phyloP scores from a whole-genome alignment of 2,888 invertebrate genomes.

The Amiota communis region DNA sequence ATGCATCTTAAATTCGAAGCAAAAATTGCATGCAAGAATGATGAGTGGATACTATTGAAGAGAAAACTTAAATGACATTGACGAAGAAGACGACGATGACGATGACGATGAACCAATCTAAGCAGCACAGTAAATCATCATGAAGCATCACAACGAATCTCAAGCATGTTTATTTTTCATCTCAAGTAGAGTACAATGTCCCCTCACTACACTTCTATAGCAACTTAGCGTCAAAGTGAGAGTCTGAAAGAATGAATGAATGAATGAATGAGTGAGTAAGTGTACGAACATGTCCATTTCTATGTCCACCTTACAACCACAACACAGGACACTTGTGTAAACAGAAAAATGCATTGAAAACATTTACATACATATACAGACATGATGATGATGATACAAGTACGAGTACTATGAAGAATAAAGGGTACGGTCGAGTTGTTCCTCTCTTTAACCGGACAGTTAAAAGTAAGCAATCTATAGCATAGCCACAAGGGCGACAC shows the following conservation, averaged over 20 bases:
- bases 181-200: slow-evolving; percentile 37
- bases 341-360: slow-evolving; percentile 54
- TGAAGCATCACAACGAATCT: slow-evolving; percentile 38
- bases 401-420: slow-evolving; percentile 11
- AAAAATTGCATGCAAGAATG: slow-evolving; percentile 56
- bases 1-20: slow-evolving; percentile 51
- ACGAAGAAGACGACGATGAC: neutral
- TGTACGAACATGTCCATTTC: neutral
- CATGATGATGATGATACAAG: slow-evolving; percentile 22
- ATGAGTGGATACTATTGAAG: slow-evolving; percentile 53
- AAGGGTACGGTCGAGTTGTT: slow-evolving; percentile 11
- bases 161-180: slow-evolving; percentile 60
- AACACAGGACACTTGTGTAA: slow-evolving; percentile 60
- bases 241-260: neutral
- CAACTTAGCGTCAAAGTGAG: too few species aligned
- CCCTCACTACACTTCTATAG: neutral
- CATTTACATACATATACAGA: slow-evolving; percentile 57
- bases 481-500: slow-evolving; percentile 43
- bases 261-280: neutral
- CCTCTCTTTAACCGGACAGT: slow-evolving; percentile 10
- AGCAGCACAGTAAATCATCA: slow-evolving; percentile 59
- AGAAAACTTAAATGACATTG: slow-evolving; percentile 17
- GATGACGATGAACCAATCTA: slow-evolving; percentile 32
- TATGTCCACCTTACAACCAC: slow-evolving; percentile 42
- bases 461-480: slow-evolving; percentile 46